A percentile compares a stretch with the other conserved stretches of the same genome.
phyloP scores from a whole-genome alignment of 92 coral and sea anemone genomes.

The Nematostella vectensis region DNA sequence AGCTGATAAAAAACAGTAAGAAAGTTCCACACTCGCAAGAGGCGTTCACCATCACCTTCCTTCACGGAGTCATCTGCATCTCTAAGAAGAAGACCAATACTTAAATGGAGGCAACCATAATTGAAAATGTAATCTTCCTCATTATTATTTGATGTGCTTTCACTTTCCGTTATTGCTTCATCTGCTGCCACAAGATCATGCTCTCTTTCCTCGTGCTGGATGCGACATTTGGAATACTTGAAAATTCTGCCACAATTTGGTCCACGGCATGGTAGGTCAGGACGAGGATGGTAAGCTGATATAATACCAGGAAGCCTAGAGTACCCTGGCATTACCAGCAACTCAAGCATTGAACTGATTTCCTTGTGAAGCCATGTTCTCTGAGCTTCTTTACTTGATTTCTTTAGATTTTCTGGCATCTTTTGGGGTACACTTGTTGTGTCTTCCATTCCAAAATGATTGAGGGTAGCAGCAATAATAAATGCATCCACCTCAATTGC shows the following conservation, averaged over 20 bases:
- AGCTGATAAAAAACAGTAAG: constrained; percentile 26
- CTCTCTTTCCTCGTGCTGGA: constrained; percentile 15
- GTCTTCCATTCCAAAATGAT: constrained; percentile 32
- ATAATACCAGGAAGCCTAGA: constrained; percentile 2
- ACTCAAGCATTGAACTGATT: constrained; percentile 21
- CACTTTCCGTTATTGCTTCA: not conserved
- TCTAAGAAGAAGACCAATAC: constrained; percentile 31
- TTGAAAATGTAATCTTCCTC: constrained; percentile 18
- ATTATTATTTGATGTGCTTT: not conserved
- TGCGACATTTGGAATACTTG: constrained; percentile 29
- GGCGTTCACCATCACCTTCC: constrained; percentile 41
- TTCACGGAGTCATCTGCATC: constrained; percentile 39
- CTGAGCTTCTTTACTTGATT: constrained; percentile 3
- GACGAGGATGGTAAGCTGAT: constrained; percentile 2
- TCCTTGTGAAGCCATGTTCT: constrained; percentile 31
- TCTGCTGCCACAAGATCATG: constrained; percentile 19
- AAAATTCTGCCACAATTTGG: constrained; percentile 5
- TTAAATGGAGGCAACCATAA: constrained; percentile 36
- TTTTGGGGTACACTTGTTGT: constrained; percentile 5
- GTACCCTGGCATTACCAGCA: constrained; percentile 21
- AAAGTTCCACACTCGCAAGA: constrained; percentile 33
- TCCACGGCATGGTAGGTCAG: constrained; percentile 11
- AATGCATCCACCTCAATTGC: constrained; percentile 23
- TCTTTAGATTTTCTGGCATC: constrained; percentile 7
- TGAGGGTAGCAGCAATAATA: constrained; percentile 21